These are phyloP conservation scores for Pantala flavescens DNA, from an alignment of 1,140 invertebrate species.

Conservation along the genomic window DNA sequence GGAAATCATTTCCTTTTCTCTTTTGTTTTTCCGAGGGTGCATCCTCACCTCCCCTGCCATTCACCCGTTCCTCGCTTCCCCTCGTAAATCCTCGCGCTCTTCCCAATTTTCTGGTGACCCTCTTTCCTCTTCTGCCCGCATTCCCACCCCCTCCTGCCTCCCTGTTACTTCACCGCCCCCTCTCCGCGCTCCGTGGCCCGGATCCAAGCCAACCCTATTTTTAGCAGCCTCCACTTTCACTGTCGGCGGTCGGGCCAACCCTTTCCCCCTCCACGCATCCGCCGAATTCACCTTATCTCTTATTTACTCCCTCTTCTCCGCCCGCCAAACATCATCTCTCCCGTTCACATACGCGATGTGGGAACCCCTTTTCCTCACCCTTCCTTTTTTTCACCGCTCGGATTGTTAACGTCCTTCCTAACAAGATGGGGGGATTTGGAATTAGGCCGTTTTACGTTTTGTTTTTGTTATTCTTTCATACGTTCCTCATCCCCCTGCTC, in stretches of 20 bases:
- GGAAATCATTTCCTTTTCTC: not conserved
- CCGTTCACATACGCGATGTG: too few relatives aligned
- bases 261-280: not conserved
- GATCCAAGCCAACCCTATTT: conserved; percentile 8
- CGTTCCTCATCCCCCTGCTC: too few relatives aligned
- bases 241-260: not conserved
- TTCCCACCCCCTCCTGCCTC: not conserved
- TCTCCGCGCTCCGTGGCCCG: not conserved
- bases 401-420: too few relatives aligned
- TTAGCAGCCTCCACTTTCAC: conserved; percentile 3
- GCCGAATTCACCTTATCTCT: not conserved
- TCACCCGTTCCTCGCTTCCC: not conserved
- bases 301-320: not conserved
- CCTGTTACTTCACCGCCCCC: not conserved
- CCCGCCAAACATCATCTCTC: too few relatives aligned
- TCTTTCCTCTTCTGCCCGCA: not conserved
- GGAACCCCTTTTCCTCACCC: too few relatives aligned
- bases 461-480: too few relatives aligned
- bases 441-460: too few relatives aligned
- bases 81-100: not conserved
- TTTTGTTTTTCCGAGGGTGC: not conserved
- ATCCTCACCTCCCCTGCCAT: not conserved
- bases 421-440: too few relatives aligned
- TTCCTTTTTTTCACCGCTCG: too few relatives aligned
- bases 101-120: not conserved